Evolutionary conservation across 2,797 vertebrate species (phyloP).

Genomic region (Kryptopterus vitreolus): DNA sequence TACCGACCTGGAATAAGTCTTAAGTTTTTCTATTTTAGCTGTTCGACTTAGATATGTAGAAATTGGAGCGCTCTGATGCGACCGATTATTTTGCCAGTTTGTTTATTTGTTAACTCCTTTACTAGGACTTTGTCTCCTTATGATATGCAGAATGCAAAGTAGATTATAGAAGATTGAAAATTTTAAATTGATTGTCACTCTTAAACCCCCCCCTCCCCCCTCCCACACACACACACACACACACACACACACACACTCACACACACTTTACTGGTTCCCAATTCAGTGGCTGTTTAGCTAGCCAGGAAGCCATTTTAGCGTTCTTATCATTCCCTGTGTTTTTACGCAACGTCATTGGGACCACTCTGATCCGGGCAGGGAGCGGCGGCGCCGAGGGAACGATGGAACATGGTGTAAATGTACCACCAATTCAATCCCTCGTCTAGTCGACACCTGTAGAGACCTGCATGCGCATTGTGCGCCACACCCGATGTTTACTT

Average conservation of each 20-base stretch:
- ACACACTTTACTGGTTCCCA: no score
- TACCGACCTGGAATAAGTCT: constrained; percentile 27
- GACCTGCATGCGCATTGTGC: constrained; percentile 70
- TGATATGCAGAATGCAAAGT: background rate
- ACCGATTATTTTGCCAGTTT: background rate
- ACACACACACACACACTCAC: no score
- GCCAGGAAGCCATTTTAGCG: constrained; percentile 42
- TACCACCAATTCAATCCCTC: constrained; percentile 1
- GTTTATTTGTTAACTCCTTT: background rate
- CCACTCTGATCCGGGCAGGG: constrained; percentile 9
- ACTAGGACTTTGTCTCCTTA: background rate
- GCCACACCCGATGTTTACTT: constrained; percentile 62
- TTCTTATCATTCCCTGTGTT: constrained; percentile 26
- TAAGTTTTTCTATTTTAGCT: constrained; percentile 22
- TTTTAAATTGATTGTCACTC: background rate
- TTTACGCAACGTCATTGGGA: constrained; percentile 17
- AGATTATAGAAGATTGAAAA: background rate
- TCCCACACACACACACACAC: no score
- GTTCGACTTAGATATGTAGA: constrained; percentile 15
- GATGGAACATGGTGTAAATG: constrained; percentile 5
- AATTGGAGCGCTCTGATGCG: background rate
- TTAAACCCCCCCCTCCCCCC: background rate
- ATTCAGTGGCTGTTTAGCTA: constrained; percentile 17
- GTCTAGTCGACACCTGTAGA: constrained; percentile 22
- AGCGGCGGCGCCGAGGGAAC: background rate